Base-by-base conservation (phyloP, 2,888 invertebrate genomes). In the Drosophila fulvimacula region DNA sequence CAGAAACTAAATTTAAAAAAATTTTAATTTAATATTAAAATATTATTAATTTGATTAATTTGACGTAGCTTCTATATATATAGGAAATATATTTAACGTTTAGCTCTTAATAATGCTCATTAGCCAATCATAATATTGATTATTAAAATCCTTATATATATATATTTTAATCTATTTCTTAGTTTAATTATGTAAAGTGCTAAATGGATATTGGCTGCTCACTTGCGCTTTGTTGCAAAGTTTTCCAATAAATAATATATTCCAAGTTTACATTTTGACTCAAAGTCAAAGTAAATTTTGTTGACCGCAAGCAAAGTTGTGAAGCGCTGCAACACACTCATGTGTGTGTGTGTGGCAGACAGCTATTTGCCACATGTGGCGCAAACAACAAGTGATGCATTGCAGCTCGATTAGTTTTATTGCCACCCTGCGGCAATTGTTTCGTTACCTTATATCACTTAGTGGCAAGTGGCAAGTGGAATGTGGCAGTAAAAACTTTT, bases 211-310 rank as follows among this genome's bases (percentile, higher is more conserved):
- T 46, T 30, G 17, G n/a, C 15, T 34, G 19, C 34, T 34, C 34
- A 10, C 5, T 34, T 9, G 34, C 7, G 17, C 30, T 9, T 24
- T 27, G 60, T 39, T 60, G 30, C 24, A 64, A 81, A 83, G 42
- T 86, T 88, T 79, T 19, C 62, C 64, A 75, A 84, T 75, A 77
- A 71, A 72, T 69, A 76, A 62, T 72, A 76, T 68, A 62, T 41
- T 58, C 65, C 58, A 74, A 75, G 75, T 76, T 64, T 49, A 67
- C 48, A 66, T 64, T 53, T 32, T 27, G 42, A 21, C 19, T 21
- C 24, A 59, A 69, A 63, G 44, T 69, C 65, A 17, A 46, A 66
- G 72, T 69, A 62, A 69, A 71, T 67, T 73, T 67, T 32, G 56
- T 39, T 60, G 68, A 65, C 82, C 68, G 27, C 55, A 63, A 53